Percentiles rank a stretch among this genome's conserved stretches.
phyloP scores from a whole-genome alignment of 2,113 vertebrate species.

The Mionectes macconnelli region DNA sequence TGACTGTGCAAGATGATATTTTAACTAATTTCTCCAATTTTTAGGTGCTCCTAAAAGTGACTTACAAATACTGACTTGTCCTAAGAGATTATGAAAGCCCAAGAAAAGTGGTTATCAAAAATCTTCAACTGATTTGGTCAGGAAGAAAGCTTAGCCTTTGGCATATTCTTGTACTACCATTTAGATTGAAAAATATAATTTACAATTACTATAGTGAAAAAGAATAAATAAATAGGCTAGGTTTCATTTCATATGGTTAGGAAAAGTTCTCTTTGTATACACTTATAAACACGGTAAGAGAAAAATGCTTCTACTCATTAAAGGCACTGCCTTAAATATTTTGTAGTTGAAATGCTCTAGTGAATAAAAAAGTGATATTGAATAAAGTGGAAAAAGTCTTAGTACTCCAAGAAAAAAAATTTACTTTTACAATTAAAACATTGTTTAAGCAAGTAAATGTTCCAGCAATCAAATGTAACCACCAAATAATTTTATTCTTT shows the following conservation, averaged over 20 bases:
- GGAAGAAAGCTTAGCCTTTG: neutral
- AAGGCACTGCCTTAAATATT: neutral
- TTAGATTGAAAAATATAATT: neutral
- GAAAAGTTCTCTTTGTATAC: neutral
- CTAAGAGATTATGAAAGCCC: neutral
- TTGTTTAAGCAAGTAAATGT: neutral
- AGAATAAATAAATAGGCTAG: neutral
- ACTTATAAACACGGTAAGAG: neutral
- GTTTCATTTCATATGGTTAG: neutral
- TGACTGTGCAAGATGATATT: neutral
- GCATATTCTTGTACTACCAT: neutral
- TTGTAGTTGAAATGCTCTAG: neutral
- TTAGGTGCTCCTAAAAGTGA: neutral
- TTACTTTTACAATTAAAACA: neutral
- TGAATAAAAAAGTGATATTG: neutral
- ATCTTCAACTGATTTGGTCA: neutral
- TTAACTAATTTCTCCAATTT: neutral
- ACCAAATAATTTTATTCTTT: neutral
- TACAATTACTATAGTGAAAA: neutral
- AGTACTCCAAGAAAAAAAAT: neutral
- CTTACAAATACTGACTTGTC: neutral
- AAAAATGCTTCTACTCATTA: neutral
- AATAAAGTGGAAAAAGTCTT: neutral
- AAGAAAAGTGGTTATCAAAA: neutral
- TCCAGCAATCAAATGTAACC: neutral